Base-by-base conservation (phyloP, 2,888 invertebrate genomes). In the Phlogophora meticulosa region DNA sequence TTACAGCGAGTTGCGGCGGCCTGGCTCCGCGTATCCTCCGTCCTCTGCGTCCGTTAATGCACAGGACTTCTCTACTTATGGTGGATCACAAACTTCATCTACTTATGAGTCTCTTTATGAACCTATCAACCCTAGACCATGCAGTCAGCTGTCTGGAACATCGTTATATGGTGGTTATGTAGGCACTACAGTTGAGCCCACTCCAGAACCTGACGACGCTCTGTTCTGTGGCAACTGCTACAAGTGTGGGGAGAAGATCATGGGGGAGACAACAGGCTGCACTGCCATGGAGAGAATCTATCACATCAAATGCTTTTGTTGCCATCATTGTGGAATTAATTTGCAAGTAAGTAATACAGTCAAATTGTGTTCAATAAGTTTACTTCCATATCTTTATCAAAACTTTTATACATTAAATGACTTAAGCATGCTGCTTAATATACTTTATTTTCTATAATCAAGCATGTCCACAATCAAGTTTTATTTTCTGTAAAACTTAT, bases 271-370 rank as follows among this genome's bases (percentile, higher is more conserved):
- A 28, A 98, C 98, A 38, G 99, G 99, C 0, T 99, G 99, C 87
- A 99, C 99, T 0, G 99, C 99, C 0, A 99, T 99, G 98, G 99
- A 99, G 86, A 98, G 99, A 91, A 97, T 99, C 64, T 99, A 98
- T 92, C 99, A 99, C 88, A 98, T 99, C 68, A 97, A 97, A 72
- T 99, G 99, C 88, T 99, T 99, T 92, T 98, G 98, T 56, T 99
- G 99, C 91, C 97, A 97, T 63, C 97, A 98, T 72, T 99, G 99
- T 93, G 97, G 97, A 76, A 97, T 98, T 51, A 98, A 98, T 80
- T 88, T 95, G 58, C 98, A 98, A 94, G 99, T 94, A 79, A 73
- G 77, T 79, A 36, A 36, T 56, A 43, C 10, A 43, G 22, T 65
- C 13, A 36, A 15, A n/a, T n/a, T 17, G 1, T 13, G 0, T 58